Base-by-base conservation (phyloP, 2,797 vertebrate species). In the Tadarida brasiliensis region DNA sequence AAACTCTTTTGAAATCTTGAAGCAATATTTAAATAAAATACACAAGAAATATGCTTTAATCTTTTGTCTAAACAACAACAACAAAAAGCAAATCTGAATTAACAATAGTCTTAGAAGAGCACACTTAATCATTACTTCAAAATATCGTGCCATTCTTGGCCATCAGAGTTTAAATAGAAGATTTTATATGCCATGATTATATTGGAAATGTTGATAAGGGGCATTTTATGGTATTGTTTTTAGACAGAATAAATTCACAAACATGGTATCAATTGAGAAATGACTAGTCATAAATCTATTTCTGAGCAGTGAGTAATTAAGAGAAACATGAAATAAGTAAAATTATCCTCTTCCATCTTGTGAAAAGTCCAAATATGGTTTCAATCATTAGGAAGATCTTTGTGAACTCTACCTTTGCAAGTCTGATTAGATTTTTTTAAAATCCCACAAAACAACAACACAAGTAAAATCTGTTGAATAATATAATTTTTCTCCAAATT, bases 401-500 rank as follows among this genome's bases (percentile, higher is more conserved):
- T 97, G 87, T 98, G 96, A 98, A 97, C 87, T 82, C 90, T 98
- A 98, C 97, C 98, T 99, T 98, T 98, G 86, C 96, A 96, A 98
- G 97, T 97, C 95, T 97, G 96, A 97, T 97, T 98, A 98, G 97
- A 98, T 86, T 51, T 92, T 93, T 90, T 54, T n/a, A 57, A 76
- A 93, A 88, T 83, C 87, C 96, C 96, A 96, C 92, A 96, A 98
- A 97, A 97, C 81, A 97, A 94, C 92, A 96, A 88, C 96, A 98
- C 96, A 98, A 93, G 90, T 95, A 63, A 97, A 98, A 98, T 97
- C 89, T 96, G 95, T 98, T 98, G 96, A 98, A 98, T 98, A 98
- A 98, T 97, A 98, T 94, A 96, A 92, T 97, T 98, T 98, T 98
- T 97, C 93, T 98, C 96, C 95, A 98, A 98, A 98, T 98, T 96